Evolutionary conservation across 2,888 invertebrate genomes (phyloP), one percentile per base, ranked within the genome.

Genomic region (Ashinkailepas kermadecensis): DNA sequence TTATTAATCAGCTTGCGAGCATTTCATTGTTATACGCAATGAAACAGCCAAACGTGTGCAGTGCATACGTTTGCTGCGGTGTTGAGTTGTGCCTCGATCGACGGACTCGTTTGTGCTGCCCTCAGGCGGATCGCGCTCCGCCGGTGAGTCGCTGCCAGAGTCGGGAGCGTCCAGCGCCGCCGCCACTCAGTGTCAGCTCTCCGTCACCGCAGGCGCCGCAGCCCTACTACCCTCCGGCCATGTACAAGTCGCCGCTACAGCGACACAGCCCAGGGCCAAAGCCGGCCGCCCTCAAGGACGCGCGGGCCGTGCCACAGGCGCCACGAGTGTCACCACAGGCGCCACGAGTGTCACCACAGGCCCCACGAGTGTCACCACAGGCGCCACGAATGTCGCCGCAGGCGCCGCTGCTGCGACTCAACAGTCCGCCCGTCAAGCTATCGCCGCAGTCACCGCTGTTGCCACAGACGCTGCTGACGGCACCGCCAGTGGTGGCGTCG

Each of bases 391-490:
- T 54, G 23, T 74, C 74, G 21, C 74, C 74, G 39, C 74, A 74
- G 74, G 12, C 54, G 1, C 54, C 54, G 15, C 74, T 18, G 39
- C 4, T 18, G 54, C 39, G 70, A 18, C 70, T 54, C 54, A 74
- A 74, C 70, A 74, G 70, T 18, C 70, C 70, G 70, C 70, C 70
- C 6, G 70, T 74, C 15, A 39, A 54, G 70, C 70, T 74, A 39
- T 25, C 39, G 2, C 70, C 70, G n/a, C 65, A 18, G 54, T n/a
- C 25, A 54, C 12, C 67, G 6, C 62, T 18, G 67, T 3, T 1
- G 25, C 67, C 23, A 25, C n/a, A 6, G 58, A 25, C 54, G 62
- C 39, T 57, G 15, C 57, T 39, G 57, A 13, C 64, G 59, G 21
- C 81, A 56, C 62, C n/a, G n/a, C 62, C 13, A 56, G 12, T 11